Percentiles rank a stretch among this genome's conserved stretches.
These are phyloP conservation scores for Aspiorhynchus laticeps DNA, from an alignment of 2,113 vertebrate species.

Conservation along the genomic window DNA sequence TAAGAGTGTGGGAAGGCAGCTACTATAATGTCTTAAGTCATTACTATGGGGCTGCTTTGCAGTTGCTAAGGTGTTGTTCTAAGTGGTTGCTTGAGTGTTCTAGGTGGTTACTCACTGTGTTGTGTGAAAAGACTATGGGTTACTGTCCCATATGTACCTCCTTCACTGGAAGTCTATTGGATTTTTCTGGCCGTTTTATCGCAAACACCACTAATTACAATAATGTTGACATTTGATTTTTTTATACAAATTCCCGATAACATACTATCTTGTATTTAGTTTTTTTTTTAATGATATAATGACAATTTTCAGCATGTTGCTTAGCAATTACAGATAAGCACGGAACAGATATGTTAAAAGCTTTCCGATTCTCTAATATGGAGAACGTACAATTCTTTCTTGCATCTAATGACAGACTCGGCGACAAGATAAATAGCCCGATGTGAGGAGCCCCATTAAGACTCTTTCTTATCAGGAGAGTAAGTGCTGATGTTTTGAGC, in stretches of 20 bases:
- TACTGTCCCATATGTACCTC: not conserved
- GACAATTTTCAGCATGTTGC: not conserved
- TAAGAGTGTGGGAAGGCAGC: too few species aligned
- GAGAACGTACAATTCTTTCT: conserved; percentile 1
- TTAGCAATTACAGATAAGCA: not conserved
- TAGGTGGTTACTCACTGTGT: not conserved
- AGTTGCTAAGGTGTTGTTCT: not conserved
- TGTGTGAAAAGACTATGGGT: not conserved
- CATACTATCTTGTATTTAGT: not conserved
- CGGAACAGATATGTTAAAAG: not conserved
- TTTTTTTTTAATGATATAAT: not conserved
- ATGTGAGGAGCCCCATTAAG: conserved; percentile 17
- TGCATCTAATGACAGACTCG: not conserved
- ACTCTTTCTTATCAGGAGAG: conserved; percentile 9
- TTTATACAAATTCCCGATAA: not conserved
- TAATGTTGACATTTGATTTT: not conserved
- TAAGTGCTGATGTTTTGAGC: not conserved
- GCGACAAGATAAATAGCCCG: conserved; percentile 13
- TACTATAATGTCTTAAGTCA: not conserved
- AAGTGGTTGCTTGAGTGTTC: not conserved
- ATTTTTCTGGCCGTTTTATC: not conserved
- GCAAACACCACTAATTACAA: not conserved
- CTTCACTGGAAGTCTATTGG: not conserved
- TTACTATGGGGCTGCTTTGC: not conserved
- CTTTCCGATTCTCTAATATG: not conserved